Conservation (phyloP, 2,888 invertebrate species). For the Drosophila anomelani region DNA sequence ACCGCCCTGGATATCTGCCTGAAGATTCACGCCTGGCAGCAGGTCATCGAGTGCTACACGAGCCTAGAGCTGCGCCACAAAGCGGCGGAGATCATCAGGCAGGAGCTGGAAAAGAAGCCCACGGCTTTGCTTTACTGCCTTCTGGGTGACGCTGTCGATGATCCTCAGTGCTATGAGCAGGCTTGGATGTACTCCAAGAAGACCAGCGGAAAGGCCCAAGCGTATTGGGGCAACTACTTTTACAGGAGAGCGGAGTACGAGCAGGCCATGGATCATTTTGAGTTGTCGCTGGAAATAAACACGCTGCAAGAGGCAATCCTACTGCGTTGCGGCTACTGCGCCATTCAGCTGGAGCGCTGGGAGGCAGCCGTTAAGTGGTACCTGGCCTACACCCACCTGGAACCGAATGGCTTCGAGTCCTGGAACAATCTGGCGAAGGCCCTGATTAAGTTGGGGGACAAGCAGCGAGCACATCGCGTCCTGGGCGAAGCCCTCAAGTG, state of each 20-base stretch:
- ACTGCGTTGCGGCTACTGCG: slow-evolving; percentile 94
- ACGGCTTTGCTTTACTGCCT: slow-evolving; percentile 95
- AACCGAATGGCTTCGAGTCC: slow-evolving; percentile 95
- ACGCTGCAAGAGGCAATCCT: slow-evolving; percentile 94
- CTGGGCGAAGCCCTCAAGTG: slow-evolving; percentile 95
- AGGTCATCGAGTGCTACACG: slow-evolving; percentile 96
- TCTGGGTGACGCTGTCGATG: slow-evolving; percentile 94
- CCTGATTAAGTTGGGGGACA: slow-evolving; percentile 94
- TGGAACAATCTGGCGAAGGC: slow-evolving; percentile 99
- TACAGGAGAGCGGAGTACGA: slow-evolving; percentile 91
- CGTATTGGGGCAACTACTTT: slow-evolving; percentile 94
- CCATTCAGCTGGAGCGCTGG: slow-evolving; percentile 92
- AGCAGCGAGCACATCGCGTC: slow-evolving; percentile 92
- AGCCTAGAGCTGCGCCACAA: slow-evolving; percentile 93
- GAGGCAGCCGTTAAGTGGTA: slow-evolving; percentile 93
- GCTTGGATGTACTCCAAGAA: slow-evolving; percentile 96
- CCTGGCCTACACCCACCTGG: slow-evolving; percentile 93
- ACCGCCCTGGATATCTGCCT: slow-evolving; percentile 92
- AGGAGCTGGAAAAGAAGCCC: slow-evolving; percentile 91
- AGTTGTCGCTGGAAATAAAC: slow-evolving; percentile 93
- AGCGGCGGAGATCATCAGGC: slow-evolving; percentile 94
- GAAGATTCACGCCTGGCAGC: slow-evolving; percentile 94
- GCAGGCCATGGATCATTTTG: slow-evolving; percentile 92
- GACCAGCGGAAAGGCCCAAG: slow-evolving; percentile 93
- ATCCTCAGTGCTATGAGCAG: slow-evolving; percentile 91